Conservation (phyloP, 2,888 invertebrate genomes). For the Agriopis aurantiaria region DNA sequence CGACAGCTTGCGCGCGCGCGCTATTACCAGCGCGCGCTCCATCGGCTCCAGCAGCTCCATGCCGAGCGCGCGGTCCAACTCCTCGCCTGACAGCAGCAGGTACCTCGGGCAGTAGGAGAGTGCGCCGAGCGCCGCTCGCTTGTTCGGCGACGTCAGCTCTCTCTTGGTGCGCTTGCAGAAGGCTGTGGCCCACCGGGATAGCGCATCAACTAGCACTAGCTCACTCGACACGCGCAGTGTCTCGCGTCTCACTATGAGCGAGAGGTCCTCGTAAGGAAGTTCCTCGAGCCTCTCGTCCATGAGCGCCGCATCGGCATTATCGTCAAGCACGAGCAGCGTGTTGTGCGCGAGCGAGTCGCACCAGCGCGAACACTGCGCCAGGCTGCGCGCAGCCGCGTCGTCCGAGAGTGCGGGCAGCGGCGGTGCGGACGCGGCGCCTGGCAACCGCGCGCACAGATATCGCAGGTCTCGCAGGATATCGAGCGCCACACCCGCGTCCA, state of each 20-base stretch:
- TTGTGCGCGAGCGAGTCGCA: slow-evolving; percentile 89
- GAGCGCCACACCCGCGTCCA: slow-evolving; percentile 88
- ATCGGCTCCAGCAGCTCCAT: slow-evolving; percentile 79
- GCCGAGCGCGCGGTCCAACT: slow-evolving; percentile 86
- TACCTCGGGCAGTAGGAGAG: slow-evolving; percentile 89
- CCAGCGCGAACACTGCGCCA: slow-evolving; percentile 80
- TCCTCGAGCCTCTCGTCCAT: slow-evolving; percentile 82
- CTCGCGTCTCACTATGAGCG: slow-evolving; percentile 89
- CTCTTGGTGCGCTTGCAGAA: slow-evolving; percentile 78
- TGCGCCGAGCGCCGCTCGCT: slow-evolving; percentile 79
- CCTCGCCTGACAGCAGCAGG: slow-evolving; percentile 88
- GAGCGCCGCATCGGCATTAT: slow-evolving; percentile 74
- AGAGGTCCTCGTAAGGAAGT: slow-evolving; percentile 88
- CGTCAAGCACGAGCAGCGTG: slow-evolving; percentile 86
- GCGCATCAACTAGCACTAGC: slow-evolving; percentile 86
- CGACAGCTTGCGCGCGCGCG: slow-evolving; percentile 74
- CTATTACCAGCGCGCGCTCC: slow-evolving; percentile 77
- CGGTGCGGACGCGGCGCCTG: slow-evolving; percentile 82
- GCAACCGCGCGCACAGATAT: slow-evolving; percentile 76
- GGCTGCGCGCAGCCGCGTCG: slow-evolving; percentile 70
- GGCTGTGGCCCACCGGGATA: slow-evolving; percentile 85
- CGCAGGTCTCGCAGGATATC: slow-evolving; percentile 87
- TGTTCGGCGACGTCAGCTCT: slow-evolving; percentile 77
- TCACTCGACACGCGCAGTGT: slow-evolving; percentile 89
- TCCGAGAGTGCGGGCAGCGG: slow-evolving; percentile 75